A percentile compares a stretch with the other conserved stretches of the same genome.
Conservation (phyloP, 2,888 invertebrate species). For the Heteromyza rotundicornis region DNA sequence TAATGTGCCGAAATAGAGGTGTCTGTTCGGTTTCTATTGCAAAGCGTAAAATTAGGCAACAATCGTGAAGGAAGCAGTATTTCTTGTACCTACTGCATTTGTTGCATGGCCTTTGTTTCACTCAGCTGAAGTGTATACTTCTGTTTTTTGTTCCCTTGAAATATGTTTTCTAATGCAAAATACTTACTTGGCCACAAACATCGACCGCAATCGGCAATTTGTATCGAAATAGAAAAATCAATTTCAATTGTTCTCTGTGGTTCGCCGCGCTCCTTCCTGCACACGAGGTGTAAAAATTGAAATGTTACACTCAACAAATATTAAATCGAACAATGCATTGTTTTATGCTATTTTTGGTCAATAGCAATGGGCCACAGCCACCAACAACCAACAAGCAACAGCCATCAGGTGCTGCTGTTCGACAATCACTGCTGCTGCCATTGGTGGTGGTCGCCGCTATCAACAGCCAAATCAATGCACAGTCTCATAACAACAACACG, state of each 20-base stretch:
- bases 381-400: not conserved
- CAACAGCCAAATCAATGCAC: not conserved
- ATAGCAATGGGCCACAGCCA: not conserved
- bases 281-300: constrained; percentile 4
- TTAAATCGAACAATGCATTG: constrained; percentile 3
- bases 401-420: constrained; percentile 2
- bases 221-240: not conserved
- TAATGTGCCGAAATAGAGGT: not conserved
- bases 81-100: too few species aligned
- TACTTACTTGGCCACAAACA: too few species aligned
- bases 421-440: not conserved
- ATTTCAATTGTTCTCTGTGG: constrained; percentile 3
- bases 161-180: too few species aligned
- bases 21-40: too few species aligned
- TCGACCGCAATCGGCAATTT: too few species aligned
- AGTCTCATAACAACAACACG: not conserved
- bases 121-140: too few species aligned
- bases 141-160: too few species aligned
- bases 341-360: constrained; percentile 1
- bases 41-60: too few species aligned
- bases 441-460: not conserved
- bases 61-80: too few species aligned
- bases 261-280: not conserved
- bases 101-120: too few species aligned
- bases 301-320: not conserved